These are phyloP conservation scores for Tapirus indicus DNA, from an alignment of 2,797 vertebrate genomes.

Conservation along the genomic window DNA sequence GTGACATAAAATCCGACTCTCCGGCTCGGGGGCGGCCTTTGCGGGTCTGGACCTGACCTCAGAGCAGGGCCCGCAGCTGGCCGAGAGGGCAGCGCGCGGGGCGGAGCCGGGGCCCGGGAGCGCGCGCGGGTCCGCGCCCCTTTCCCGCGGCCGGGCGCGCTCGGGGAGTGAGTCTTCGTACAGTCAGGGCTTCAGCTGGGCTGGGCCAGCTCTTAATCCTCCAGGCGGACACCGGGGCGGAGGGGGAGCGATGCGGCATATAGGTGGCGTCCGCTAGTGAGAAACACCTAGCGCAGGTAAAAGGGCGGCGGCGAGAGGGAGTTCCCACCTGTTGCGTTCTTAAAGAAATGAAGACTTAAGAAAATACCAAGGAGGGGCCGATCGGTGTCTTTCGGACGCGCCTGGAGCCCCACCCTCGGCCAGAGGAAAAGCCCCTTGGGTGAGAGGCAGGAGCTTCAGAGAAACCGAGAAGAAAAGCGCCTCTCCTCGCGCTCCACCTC, in stretches of 20 bases:
- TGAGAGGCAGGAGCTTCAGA: conserved; percentile 12
- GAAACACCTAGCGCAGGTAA: conserved; percentile 52
- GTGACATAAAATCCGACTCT: not conserved
- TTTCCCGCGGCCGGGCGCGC: not conserved
- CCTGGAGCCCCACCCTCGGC: conserved; percentile 73
- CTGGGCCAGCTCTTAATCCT: conserved; percentile 66
- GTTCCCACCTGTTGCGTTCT: conserved; percentile 53
- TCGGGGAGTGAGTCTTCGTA: conserved; percentile 27
- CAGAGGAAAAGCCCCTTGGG: conserved; percentile 75
- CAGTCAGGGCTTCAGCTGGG: conserved; percentile 73
- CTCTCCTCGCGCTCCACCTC: not conserved
- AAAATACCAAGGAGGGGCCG: conserved; percentile 69
- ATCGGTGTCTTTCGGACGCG: not conserved
- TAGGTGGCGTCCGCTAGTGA: conserved; percentile 46
- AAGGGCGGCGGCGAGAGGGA: conserved; percentile 64
- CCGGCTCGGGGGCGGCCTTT: rapidly evolving
- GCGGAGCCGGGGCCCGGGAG: not conserved
- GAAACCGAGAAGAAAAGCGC: not conserved
- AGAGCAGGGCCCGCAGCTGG: rapidly evolving
- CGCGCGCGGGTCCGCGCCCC: not conserved
- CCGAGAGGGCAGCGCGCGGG: not conserved
- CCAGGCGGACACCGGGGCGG: conserved; percentile 54
- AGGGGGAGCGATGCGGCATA: not conserved
- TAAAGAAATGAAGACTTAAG: conserved; percentile 58
- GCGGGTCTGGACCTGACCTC: not conserved